Base-by-base conservation (phyloP, 2,797 vertebrate species). In the Nyctalus aviator region DNA sequence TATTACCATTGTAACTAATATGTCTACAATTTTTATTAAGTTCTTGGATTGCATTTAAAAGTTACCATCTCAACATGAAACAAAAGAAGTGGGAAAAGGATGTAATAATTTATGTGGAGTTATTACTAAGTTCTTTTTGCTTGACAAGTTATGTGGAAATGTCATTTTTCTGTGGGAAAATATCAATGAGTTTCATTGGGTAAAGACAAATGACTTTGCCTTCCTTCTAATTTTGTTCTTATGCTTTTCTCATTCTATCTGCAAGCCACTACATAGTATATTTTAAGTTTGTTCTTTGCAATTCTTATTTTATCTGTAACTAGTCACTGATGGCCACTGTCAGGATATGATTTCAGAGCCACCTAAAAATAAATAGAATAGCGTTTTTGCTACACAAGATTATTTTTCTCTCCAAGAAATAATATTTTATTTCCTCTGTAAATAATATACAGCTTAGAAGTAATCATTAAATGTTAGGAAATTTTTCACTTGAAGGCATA, bases 221-320 rank as follows among this genome's bases (percentile, higher is more conserved):
- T 75, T 88, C 12, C 8, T 76, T 95, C 32, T 85, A 14, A 50
- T 35, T 85, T 85, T 68, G 27, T 93, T 53, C 37, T 82, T 94
- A 15, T 48, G 53, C 46, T 91, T 86, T 64, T 11, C 53, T 86
- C 68, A 55, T 35, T 75, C n/a, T 89, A 2, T 89, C 81, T 85
- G 15, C 37, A 53, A 46, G 64, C n/a, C 25, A 66, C 35, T 66
- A 55, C 6, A 46, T 37, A 10, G 35, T 23, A 55, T 82, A 75
- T 71, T 78, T 76, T 71, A 93, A 35, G 30, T 72, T 85, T 90
- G 64, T 85, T 85, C 57, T 85, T 66, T 5, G 41, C 32, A 41
- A 37, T 46, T 84, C 57, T 73, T 71, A 72, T 27, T 87, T 93
- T 85, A 55, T 72, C 62, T 79, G 2, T 79, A 46, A 79, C 35